A percentile compares a stretch with the other conserved stretches of the same genome.
Evolutionary conservation across 2,113 vertebrate species (phyloP).

Genomic region (Mystacornis crossleyi): DNA sequence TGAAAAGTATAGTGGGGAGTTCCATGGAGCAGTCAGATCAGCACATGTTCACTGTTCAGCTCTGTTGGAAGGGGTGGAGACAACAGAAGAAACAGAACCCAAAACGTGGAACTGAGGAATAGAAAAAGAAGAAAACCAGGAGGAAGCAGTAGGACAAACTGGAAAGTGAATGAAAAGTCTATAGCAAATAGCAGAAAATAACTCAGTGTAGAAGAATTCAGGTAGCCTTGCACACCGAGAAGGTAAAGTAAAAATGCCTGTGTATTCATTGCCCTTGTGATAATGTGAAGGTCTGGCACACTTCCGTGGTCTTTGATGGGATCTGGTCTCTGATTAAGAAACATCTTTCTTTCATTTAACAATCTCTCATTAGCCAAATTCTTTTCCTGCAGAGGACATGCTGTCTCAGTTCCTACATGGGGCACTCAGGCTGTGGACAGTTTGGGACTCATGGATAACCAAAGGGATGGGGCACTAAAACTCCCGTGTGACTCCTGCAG

Average conservation of each 20-base stretch:
- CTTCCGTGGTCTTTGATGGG: background rate
- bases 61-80: background rate
- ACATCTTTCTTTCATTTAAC: background rate
- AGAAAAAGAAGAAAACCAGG: background rate
- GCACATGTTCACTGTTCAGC: background rate
- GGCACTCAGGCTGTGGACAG: background rate
- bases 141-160: background rate
- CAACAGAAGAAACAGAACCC: background rate
- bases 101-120: background rate
- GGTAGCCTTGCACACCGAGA: background rate
- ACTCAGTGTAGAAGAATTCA: background rate
- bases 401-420: background rate
- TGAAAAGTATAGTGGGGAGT: background rate
- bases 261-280: background rate
- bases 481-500: background rate
- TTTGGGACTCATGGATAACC: background rate
- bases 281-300: background rate
- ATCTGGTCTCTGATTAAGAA: background rate
- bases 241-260: background rate
- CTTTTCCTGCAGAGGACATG: background rate
- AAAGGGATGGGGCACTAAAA: background rate
- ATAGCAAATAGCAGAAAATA: background rate
- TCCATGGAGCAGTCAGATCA: background rate
- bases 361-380: background rate
- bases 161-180: background rate